Base-by-base conservation (phyloP, 2,888 invertebrate species). In the Lasioglossum pauxillum region DNA sequence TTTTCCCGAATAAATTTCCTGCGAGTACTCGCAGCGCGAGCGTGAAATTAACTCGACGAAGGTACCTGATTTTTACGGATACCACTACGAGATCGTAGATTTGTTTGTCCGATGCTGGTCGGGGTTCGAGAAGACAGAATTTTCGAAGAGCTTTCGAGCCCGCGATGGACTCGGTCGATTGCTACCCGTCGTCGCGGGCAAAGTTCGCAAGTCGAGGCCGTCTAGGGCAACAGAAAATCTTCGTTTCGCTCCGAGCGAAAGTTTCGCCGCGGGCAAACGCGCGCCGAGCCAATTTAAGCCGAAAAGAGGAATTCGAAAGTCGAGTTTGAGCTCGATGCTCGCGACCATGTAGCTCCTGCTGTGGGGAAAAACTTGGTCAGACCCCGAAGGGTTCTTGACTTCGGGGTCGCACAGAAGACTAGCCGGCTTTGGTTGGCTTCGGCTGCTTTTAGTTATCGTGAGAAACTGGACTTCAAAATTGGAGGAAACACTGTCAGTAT, bases 211-310 rank as follows among this genome's bases (percentile, higher is more conserved):
- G 84, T 78, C 84, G 81, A 77, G 78, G 76, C 82, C 84, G 82
- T 88, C 86, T 71, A 67, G 78, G 88, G 88, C 82, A 84, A 88
- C 73, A 80, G 83, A 86, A 89, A 89, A 85, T 89, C 88, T 88
- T 89, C 84, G 75, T 46, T 86, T 69, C 72, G 75, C 80, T 88
- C 83, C 80, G 88, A 88, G 78, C 88, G 75, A 78, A 89, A 89
- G 69, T 89, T 89, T 76, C 71, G 73, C 81, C 76, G 80, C 78
- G 46, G 27, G 49, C 35, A 67, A 46, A 74, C 69, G 38, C 31
- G 46, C 46, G 57, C 44, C n/a, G 19, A 57, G 73, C 83, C 79
- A 85, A 83, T 85, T 83, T 73, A 31, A 69, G 27, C 31, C 41
- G 78, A 44, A 76, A 64, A 19, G 46, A 31, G 27, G 67, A 75